phyloP scores from a whole-genome alignment of 2,797 vertebrate species.

The Gila robusta region DNA sequence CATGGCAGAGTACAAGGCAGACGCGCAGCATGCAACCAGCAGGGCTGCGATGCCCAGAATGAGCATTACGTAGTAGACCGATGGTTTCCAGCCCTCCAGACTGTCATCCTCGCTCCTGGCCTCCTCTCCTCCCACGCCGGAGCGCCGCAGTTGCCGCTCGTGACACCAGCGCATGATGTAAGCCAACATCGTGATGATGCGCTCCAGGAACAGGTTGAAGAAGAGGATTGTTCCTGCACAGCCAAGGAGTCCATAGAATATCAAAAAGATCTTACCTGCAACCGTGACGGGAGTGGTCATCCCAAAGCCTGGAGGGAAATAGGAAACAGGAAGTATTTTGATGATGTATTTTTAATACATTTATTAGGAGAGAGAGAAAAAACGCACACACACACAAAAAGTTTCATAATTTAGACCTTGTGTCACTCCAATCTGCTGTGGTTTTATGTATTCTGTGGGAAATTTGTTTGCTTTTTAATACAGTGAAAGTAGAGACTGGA shows the following conservation, averaged over 20 bases:
- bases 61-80: conserved; percentile 84
- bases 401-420: neutral
- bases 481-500: neutral
- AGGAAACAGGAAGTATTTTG: neutral
- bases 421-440: neutral
- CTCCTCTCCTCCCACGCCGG: conserved; percentile 70
- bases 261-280: conserved; percentile 82
- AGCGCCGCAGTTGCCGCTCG: conserved; percentile 75
- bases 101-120: conserved; percentile 75
- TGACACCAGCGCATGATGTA: conserved; percentile 87
- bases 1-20: conserved; percentile 80
- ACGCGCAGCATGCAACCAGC: conserved; percentile 82
- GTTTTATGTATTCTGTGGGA: neutral
- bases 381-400: neutral
- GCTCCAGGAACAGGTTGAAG: conserved; percentile 86
- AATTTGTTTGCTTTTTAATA: neutral
- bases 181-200: conserved; percentile 85
- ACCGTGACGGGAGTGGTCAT: conserved; percentile 84
- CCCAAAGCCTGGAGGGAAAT: conserved; percentile 78
- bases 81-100: conserved; percentile 84
- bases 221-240: conserved; percentile 86
- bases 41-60: conserved; percentile 81
- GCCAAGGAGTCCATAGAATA: conserved; percentile 84
- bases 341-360: neutral
- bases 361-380: neutral